phyloP scores from a whole-genome alignment of 2,113 vertebrate species.

The Collichthys lucidus region DNA sequence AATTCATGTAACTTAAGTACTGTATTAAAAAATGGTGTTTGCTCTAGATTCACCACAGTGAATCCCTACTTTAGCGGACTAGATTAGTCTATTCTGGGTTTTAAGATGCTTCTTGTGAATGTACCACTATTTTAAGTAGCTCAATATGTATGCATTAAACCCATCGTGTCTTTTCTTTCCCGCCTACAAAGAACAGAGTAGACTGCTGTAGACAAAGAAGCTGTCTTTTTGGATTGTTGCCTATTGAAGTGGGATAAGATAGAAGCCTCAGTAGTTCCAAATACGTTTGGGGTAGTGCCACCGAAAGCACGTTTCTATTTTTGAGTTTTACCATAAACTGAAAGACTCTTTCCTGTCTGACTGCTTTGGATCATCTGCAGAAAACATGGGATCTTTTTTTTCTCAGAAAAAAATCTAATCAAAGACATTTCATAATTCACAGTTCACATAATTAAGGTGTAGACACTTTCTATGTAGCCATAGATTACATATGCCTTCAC shows the following conservation, averaged over 20 bases:
- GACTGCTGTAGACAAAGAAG: conserved; percentile 45
- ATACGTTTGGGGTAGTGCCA: conserved; percentile 67
- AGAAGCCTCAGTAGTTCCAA: conserved; percentile 60
- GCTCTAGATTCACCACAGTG: neutral
- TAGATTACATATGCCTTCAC: neutral
- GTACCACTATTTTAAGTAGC: conserved; percentile 25
- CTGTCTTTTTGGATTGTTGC: conserved; percentile 66
- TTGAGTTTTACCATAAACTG: conserved; percentile 44
- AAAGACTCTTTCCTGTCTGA: conserved; percentile 4
- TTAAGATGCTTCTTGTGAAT: conserved; percentile 26
- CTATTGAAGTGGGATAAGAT: conserved; percentile 72
- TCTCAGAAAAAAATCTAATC: neutral
- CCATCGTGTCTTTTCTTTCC: conserved; percentile 28
- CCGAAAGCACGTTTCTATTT: conserved; percentile 59
- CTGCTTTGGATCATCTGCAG: conserved; percentile 41
- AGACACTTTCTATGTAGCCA: neutral
- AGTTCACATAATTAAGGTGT: rapidly evolving
- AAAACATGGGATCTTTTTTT: neutral
- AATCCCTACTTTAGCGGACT: conserved; percentile 5
- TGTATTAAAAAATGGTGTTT: neutral
- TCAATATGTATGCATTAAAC: conserved; percentile 38
- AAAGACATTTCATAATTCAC: neutral
- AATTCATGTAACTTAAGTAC: neutral
- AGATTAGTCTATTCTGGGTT: conserved; percentile 24
- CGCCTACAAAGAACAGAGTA: conserved; percentile 43